Base-by-base conservation (phyloP, 2,113 vertebrate species). In the rabbit (Oryctolagus cuniculus) region DNA sequence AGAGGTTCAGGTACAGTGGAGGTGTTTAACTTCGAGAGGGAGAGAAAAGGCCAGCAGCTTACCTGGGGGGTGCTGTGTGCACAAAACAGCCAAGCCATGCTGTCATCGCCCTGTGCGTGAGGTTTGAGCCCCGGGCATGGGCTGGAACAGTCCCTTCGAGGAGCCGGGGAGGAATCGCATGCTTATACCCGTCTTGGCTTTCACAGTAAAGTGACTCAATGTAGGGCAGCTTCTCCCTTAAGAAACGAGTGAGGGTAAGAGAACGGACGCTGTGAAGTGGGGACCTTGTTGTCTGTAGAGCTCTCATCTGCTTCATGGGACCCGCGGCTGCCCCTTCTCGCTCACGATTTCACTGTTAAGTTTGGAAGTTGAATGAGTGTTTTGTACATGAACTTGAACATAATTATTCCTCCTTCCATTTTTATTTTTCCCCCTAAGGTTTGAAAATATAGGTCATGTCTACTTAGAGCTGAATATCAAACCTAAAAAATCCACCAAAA, bases 1-100 rank as follows among this genome's bases (percentile, higher is more conserved):
- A 95, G 99, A 98, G 95, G 98, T 99, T 96, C 99, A 99, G 99
- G 99, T 99, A 99, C 87, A 25, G 66, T 91, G 12, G 53, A 21
- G 63, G 21, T 34, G 89, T 89, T 85, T 73, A 3, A 58, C 53
- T 63, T 87, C 27, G 15, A 38, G 11, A 13, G 4, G 64, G 53
- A 38, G 29, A 10, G 63, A 17, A 24, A 25, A 82, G 44, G 75
- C 70, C 36, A 58, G n/a, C n/a, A 24, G 24, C 80, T 73, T 55
- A n/a, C 49, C 21, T 6, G 12, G 17, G n/a, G 53, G 16, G 36
- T 44, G 24, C 8, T 44, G 3, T 6, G 25, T 55, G 3, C 21
- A 15, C 36, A 61, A 38, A 22, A 25, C 1, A 44, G 36, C 24
- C 16, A 9, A 21, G 19, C 3, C 22, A 44, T 36, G 51, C 64